Evolutionary conservation across 1,140 invertebrate species (phyloP).

Genomic region (Pygmarrhopalites habei): DNA sequence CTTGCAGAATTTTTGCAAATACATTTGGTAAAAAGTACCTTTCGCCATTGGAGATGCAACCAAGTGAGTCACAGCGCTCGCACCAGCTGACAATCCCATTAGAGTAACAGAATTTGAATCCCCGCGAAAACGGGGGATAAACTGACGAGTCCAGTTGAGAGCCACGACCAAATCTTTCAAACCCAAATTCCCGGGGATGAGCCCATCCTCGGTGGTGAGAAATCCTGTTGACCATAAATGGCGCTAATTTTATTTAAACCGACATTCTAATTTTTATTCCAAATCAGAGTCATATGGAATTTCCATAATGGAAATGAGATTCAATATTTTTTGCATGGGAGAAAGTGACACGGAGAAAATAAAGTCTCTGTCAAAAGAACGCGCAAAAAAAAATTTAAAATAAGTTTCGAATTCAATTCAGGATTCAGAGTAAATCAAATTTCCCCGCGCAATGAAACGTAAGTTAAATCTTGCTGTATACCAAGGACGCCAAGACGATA

Average conservation of each 20-base stretch:
- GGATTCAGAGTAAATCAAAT: background rate
- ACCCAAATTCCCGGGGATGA: conserved; percentile 29
- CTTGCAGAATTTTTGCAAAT: too few species aligned
- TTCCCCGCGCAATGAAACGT: background rate
- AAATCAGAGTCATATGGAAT: background rate
- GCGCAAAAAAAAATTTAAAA: too few species aligned
- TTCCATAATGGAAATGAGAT: background rate
- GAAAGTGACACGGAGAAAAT: background rate
- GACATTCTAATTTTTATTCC: background rate
- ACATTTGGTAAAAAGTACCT: too few species aligned
- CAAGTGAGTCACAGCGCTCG: conserved; percentile 41
- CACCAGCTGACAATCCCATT: conserved; percentile 23
- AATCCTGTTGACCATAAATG: conserved; percentile 6
- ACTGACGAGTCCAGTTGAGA: conserved; percentile 19
- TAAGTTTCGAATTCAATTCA: too few species aligned
- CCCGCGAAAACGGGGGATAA: conserved; percentile 24
- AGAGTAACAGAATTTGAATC: conserved; percentile 15
- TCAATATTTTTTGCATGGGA: background rate
- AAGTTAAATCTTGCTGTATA: background rate
- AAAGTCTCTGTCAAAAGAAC: too few species aligned
- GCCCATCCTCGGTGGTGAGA: conserved; percentile 26
- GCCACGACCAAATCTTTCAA: conserved; percentile 27
- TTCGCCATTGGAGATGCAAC: conserved; percentile 21
- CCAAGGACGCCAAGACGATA: conserved; percentile 31
- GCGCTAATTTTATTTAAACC: background rate